Conservation (phyloP, 2,113 vertebrate species). For the Crotalus helleri region DNA sequence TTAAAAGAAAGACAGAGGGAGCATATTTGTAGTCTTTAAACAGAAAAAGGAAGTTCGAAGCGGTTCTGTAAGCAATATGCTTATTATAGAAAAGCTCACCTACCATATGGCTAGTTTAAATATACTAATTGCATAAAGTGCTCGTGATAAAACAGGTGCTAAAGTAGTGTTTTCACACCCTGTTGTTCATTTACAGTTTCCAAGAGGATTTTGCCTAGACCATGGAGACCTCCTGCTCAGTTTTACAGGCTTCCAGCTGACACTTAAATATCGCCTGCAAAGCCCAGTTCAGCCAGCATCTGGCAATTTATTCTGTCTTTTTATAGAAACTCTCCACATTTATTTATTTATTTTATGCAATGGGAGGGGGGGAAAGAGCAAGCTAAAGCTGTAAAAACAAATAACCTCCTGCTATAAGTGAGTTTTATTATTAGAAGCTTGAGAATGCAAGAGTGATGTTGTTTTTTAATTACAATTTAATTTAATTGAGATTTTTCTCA, state of each 20-base stretch:
- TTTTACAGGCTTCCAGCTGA: conserved; percentile 34
- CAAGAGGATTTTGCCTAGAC: conserved; percentile 35
- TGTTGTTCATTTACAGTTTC: conserved; percentile 53
- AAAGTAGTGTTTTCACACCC: conserved; percentile 44
- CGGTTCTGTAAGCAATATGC: conserved; percentile 40
- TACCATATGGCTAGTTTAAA: conserved; percentile 60
- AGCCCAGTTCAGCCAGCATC: conserved; percentile 19
- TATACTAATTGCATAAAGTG: conserved; percentile 57
- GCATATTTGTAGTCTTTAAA: neutral
- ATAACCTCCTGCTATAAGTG: neutral
- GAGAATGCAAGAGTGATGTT: neutral
- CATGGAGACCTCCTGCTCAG: conserved; percentile 34
- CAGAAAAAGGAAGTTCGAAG: conserved; percentile 30
- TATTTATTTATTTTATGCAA: neutral
- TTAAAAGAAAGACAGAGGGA: neutral
- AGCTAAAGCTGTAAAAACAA: neutral
- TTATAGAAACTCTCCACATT: neutral
- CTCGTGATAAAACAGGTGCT: conserved; percentile 50
- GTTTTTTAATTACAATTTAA: too few relatives aligned
- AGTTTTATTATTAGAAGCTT: neutral
- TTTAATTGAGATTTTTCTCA: neutral
- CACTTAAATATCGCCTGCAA: conserved; percentile 28
- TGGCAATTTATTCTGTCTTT: neutral
- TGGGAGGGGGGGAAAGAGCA: rapidly evolving
- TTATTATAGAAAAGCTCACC: conserved; percentile 51